These are phyloP conservation scores for Rosalia funebris DNA, from an alignment of 2,888 invertebrate species.

Conservation along the genomic window DNA sequence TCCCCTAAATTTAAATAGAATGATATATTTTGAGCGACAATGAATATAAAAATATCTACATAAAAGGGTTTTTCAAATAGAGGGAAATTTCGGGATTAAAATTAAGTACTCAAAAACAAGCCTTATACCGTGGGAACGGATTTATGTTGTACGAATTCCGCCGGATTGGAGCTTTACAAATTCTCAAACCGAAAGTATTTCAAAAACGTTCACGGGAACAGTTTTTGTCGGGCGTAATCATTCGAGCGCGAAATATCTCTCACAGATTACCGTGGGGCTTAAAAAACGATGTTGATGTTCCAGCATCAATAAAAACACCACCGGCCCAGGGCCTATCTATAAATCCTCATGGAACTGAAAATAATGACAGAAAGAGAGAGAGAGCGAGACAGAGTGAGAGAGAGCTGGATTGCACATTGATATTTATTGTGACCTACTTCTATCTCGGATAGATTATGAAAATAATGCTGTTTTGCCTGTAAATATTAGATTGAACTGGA, in stretches of 20 bases:
- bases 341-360: slow-evolving; percentile 10
- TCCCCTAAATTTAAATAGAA: too few species aligned
- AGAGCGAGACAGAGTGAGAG: too few species aligned
- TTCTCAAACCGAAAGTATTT: not conserved
- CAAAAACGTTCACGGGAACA: not conserved
- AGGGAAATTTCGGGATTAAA: too few species aligned
- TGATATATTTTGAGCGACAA: too few species aligned
- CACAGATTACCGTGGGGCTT: not conserved
- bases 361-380: not conserved
- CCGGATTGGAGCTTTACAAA: not conserved
- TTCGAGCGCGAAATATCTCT: not conserved
- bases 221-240: not conserved
- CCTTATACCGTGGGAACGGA: too few species aligned
- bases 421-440: slow-evolving; percentile 19
- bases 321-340: slow-evolving; percentile 7
- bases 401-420: slow-evolving; percentile 12
- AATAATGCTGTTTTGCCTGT: not conserved
- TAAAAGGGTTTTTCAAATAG: too few species aligned
- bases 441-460: not conserved
- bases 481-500: not conserved
- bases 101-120: too few species aligned
- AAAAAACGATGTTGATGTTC: not conserved
- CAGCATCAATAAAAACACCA: slow-evolving; percentile 13
- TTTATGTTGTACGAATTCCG: too few species aligned
- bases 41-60: too few species aligned